phyloP scores from a whole-genome alignment of 2,888 invertebrate species.

The Erynnis tages region DNA sequence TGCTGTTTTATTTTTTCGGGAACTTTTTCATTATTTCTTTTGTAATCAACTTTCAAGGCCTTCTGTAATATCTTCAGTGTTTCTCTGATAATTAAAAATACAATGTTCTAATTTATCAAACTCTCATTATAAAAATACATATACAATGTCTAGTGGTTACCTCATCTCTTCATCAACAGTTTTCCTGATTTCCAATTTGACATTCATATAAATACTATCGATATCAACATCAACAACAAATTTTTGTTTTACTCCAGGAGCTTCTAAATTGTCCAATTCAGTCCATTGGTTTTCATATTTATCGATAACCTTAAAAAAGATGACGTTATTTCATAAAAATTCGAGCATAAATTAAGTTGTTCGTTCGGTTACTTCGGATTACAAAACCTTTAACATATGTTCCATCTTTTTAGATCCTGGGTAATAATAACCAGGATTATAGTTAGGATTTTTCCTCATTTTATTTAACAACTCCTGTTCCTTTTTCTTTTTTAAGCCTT shows the following conservation, averaged over 20 bases:
- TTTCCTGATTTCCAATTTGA: slow-evolving; percentile 45
- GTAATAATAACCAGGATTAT: slow-evolving; percentile 61
- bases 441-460: slow-evolving; percentile 60
- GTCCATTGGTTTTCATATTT: slow-evolving; percentile 52
- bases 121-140: too few species aligned
- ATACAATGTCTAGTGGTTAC: too few species aligned
- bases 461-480: slow-evolving; percentile 51
- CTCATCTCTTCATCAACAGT: slow-evolving; percentile 53
- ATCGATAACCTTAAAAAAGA: slow-evolving; percentile 43
- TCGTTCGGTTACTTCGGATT: not conserved
- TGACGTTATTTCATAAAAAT: too few species aligned
- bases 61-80: slow-evolving; percentile 43
- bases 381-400: slow-evolving; percentile 44
- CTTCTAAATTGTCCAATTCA: slow-evolving; percentile 43
- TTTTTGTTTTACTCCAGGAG: slow-evolving; percentile 49
- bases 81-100: slow-evolving; percentile 2
- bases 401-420: slow-evolving; percentile 52
- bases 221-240: slow-evolving; percentile 42
- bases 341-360: too few species aligned
- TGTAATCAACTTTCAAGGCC: slow-evolving; percentile 57
- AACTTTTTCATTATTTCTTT: slow-evolving; percentile 48
- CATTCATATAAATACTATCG: slow-evolving; percentile 45
- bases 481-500: slow-evolving; percentile 43
- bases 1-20: slow-evolving; percentile 47
- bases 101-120: too few species aligned